Conservation (phyloP, 2,888 invertebrate genomes). For the Epistrophe grossulariae region DNA sequence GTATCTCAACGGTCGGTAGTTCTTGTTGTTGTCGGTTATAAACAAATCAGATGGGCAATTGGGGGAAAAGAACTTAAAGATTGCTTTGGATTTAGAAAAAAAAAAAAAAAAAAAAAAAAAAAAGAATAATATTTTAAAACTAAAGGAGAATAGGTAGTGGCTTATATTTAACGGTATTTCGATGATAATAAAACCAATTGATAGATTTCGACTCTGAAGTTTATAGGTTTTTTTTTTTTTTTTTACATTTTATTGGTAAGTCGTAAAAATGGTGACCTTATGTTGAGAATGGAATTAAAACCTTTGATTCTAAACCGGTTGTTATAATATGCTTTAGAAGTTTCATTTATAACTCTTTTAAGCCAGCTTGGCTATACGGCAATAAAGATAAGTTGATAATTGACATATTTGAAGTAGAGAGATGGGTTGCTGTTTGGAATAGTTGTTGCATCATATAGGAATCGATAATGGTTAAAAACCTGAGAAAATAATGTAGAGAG, state of each 20-base stretch:
- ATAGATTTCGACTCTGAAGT: not conserved
- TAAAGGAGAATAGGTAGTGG: not conserved
- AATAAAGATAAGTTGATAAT: not conserved
- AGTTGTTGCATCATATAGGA: not conserved
- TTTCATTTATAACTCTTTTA: not conserved
- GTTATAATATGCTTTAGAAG: not conserved
- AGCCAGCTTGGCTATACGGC: not conserved
- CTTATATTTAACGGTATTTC: not conserved
- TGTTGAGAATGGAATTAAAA: not conserved
- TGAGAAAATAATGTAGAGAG: not conserved
- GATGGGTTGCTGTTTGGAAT: not conserved
- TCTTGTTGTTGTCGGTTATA: too few species aligned
- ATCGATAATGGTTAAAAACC: not conserved
- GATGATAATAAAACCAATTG: slow-evolving; percentile 21
- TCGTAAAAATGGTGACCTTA: slow-evolving; percentile 18
- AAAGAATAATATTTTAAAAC: too few species aligned
- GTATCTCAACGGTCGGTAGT: not conserved
- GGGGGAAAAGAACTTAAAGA: not conserved
- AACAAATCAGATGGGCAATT: not conserved
- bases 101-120: too few species aligned
- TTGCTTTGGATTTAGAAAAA: not conserved
- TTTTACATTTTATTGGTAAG: not conserved
- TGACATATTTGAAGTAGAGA: not conserved
- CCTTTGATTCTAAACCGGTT: slow-evolving; percentile 13
- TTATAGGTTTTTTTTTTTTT: not conserved